Percentiles rank a stretch among this genome's conserved stretches.
phyloP scores from a whole-genome alignment of 1,140 invertebrate species.

The Cecropterus lyciades region DNA sequence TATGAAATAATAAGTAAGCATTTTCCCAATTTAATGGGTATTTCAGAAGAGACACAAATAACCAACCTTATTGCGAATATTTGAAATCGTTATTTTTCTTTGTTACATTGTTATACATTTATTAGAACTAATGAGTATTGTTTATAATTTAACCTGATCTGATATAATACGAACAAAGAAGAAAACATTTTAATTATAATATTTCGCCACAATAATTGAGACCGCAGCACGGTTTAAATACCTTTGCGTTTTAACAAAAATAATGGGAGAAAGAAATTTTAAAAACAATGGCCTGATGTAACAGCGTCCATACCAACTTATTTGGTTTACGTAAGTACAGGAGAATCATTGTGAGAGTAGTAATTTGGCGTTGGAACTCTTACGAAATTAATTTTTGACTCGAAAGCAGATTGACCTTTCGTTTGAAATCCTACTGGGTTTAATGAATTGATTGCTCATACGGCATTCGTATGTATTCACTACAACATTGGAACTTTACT shows the following conservation, averaged over 20 bases:
- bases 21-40: not conserved
- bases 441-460: no score
- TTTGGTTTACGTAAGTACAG: conserved; percentile 46
- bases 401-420: conserved; percentile 62
- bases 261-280: conserved; percentile 27
- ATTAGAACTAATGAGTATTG: not conserved
- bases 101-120: not conserved
- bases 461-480: no score
- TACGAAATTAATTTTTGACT: conserved; percentile 49
- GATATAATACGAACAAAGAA: not conserved
- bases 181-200: not conserved
- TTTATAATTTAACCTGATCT: no score
- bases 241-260: conserved; percentile 8
- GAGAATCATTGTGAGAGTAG: conserved; percentile 38
- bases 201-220: conserved; percentile 3
- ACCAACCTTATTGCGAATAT: not conserved
- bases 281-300: conserved; percentile 28
- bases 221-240: not conserved
- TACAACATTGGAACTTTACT: no score
- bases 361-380: conserved; percentile 27
- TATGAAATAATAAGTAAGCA: conserved; percentile 2
- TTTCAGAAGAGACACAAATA: not conserved
- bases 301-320: conserved; percentile 20
- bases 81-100: not conserved
- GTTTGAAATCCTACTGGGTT: conserved; percentile 26